Evolutionary conservation across 2,888 invertebrate genomes (phyloP), one percentile per base, ranked within the genome.

Genomic region (Cephus pulcher): DNA sequence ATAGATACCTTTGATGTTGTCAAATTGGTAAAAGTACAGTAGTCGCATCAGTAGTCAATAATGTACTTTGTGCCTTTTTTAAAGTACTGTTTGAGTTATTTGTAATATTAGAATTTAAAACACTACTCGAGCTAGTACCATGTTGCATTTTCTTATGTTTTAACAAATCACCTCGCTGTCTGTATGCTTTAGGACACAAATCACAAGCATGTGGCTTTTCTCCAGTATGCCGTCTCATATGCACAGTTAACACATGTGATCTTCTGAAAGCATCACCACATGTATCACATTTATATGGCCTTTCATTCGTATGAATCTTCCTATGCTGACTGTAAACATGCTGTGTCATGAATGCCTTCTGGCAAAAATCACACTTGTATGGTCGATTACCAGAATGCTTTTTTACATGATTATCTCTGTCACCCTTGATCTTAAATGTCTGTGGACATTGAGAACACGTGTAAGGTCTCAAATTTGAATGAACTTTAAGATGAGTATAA

Each of bases 341-440:
- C 71, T 81, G 83, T 12, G 83, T 83, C 83, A 83, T 83, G 69
- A 83, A 83, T 3, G 83, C 81, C 69, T 83, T 83, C 32, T 79
- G 71, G 70, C 83, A 83, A 75, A 80, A 79, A 40, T 83, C 83
- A 34, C 82, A 83, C 74, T 83, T 83, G 80, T 82, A 83, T 33
- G 83, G 83, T 33, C 83, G 80, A 77, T 81, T 74, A 0, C 83
- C 83, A 11, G 83, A 78, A 73, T 83, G 83, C 75, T 80, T 79
- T 37, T 80, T 82, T 34, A 79, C 81, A 69, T 83, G 83, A 77
- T 81, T 83, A 71, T 83, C 82, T 30, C 82, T 76, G 75, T 83
- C 83, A 30, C 82, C 81, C 74, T 83, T 83, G 68, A 83, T 82
- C 35, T 83, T 83, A 56, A 83, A 83, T 0, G 82, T 78, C 12